Evolutionary conservation across 2,888 invertebrate species (phyloP), one percentile per base, ranked within the genome.

Genomic region (Mimachlamys varia): DNA sequence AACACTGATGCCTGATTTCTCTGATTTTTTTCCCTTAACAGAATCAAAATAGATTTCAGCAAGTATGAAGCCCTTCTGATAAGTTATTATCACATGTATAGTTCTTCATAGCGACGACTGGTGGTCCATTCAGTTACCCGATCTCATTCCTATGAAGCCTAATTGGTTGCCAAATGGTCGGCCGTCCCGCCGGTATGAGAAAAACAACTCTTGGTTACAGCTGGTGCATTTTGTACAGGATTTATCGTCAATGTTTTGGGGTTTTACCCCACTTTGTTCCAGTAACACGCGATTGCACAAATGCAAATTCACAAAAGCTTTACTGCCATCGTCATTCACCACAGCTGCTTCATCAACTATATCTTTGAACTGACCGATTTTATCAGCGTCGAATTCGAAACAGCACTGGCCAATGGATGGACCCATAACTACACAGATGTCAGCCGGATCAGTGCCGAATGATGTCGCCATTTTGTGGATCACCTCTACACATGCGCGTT

Each of bases 141-240:
- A n/a, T 22, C 19, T 58, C 58, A 93, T 89, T 1, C 92, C 92
- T 55, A 94, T 94, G 58, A 93, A 95, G 0, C 94, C 94, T 37
- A 94, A 90, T 90, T 95, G 94, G 88, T 95, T 95, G n/a, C 94
- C 94, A 90, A 95, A 95, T 10, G 94, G 94, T 55, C 91, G 88
- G 0, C 92, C 92, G 37, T 95, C 94, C 44, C 94, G 89, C 87
- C 91, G 58, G 90, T 92, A 92, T 0, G 94, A 95, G 91, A 92
- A 95, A 33, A 94, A 93, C 55, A 90, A 58, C n/a, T 92, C 90
- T 2, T 93, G 92, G 89, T 93, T 93, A 87, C 93, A 93, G 4
- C 87, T 50, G 13, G 94, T 95, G 88, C 94, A 95, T 22, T 89
- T 44, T 50, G 91, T 90, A 17, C 92, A 90, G 33, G 92, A 88